A percentile compares a stretch with the other conserved stretches of the same genome.
These are phyloP conservation scores for Sphaerodactylus townsendi DNA, from an alignment of 2,113 vertebrate species.

Conservation along the genomic window DNA sequence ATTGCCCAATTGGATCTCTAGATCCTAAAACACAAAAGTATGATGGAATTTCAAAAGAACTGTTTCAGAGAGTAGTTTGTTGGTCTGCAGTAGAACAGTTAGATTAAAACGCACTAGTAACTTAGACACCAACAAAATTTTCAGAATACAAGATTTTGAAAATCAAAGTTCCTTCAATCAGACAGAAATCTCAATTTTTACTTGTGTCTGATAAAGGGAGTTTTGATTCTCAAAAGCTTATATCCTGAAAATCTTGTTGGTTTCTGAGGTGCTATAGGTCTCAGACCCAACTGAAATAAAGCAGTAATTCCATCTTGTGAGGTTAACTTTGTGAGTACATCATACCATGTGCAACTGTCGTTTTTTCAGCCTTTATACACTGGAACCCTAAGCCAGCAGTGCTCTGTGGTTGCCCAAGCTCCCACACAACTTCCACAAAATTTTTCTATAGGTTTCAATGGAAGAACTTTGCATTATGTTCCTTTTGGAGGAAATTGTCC, in stretches of 20 bases:
- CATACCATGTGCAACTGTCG: conserved; percentile 45
- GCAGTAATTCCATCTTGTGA: conserved; percentile 56
- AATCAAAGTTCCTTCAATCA: no score
- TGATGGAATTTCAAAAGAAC: conserved; percentile 36
- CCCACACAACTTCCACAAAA: not conserved
- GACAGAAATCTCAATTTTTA: no score
- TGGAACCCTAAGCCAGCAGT: no score
- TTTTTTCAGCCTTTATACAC: conserved; percentile 47
- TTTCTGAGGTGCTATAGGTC: no score
- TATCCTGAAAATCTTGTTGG: no score
- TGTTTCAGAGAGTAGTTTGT: not conserved
- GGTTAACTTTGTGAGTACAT: conserved; percentile 15
- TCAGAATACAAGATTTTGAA: no score
- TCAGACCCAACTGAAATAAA: conserved; percentile 26
- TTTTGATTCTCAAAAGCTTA: no score
- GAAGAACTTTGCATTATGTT: not conserved
- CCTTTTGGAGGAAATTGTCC: no score
- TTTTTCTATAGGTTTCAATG: not conserved
- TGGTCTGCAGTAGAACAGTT: no score
- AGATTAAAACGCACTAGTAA: no score
- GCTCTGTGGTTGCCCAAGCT: not conserved
- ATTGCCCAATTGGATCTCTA: not conserved
- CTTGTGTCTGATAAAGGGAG: no score
- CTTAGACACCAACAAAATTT: no score
- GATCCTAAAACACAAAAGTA: not conserved